Percentiles rank a stretch among this genome's conserved stretches.
Evolutionary conservation across 2,113 vertebrate genomes (phyloP).

Genomic region (Cavia porcellus): DNA sequence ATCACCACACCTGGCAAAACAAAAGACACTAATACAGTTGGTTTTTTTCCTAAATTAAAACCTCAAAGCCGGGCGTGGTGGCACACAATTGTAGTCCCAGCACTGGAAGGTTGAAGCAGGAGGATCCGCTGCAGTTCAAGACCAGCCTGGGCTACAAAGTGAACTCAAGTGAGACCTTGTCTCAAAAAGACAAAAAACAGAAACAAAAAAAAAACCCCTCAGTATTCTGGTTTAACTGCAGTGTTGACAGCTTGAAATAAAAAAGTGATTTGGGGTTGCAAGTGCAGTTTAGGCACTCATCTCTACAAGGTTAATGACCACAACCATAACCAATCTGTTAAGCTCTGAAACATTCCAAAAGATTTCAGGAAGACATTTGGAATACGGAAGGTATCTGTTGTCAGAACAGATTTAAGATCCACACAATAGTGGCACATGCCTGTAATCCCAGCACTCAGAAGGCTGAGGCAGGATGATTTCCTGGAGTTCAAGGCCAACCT

Average conservation of each 20-base stretch:
- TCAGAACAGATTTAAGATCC: neutral
- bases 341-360: conserved; percentile 31
- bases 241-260: neutral
- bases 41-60: neutral
- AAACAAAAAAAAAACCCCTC: neutral
- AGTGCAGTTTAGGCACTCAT: neutral
- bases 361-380: conserved; percentile 25
- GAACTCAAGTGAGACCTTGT: too few relatives aligned
- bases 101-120: too few relatives aligned
- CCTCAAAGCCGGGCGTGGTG: too few relatives aligned
- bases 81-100: too few relatives aligned
- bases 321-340: neutral
- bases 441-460: neutral
- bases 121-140: too few relatives aligned
- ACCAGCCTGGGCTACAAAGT: too few relatives aligned
- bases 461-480: neutral
- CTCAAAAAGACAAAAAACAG: too few relatives aligned
- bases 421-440: neutral
- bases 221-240: neutral
- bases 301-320: neutral
- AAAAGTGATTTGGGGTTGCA: neutral
- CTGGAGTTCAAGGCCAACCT: neutral
- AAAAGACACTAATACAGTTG: neutral
- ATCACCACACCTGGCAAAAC: neutral
- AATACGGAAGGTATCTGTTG: neutral